A percentile compares a stretch with the other conserved stretches of the same genome.
Conservation (phyloP, 2,888 invertebrate genomes). For the Cheilosia urbana region DNA sequence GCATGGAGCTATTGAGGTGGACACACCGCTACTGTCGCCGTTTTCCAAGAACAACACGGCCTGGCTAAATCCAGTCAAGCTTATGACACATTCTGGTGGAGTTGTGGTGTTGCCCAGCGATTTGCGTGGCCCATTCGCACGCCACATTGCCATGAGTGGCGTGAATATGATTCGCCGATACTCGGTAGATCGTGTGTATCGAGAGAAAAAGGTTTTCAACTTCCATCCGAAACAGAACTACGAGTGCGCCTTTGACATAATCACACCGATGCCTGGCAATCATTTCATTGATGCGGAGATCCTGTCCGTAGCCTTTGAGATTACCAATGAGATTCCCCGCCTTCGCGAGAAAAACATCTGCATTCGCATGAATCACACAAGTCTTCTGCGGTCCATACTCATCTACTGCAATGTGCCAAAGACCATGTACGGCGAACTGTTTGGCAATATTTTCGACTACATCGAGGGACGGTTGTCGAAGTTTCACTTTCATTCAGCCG, state of each 20-base stretch:
- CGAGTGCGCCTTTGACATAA: constrained; percentile 97
- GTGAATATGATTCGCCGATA: constrained; percentile 92
- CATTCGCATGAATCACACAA: constrained; percentile 92
- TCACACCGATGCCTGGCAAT: constrained; percentile 90
- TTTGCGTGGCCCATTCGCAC: constrained; percentile 91
- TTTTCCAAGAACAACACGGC: constrained; percentile 84
- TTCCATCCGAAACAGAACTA: constrained; percentile 95
- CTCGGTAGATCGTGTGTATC: constrained; percentile 93
- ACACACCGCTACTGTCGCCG: constrained; percentile 92
- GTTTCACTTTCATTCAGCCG: constrained; percentile 89
- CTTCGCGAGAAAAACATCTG: constrained; percentile 87
- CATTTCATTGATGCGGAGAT: constrained; percentile 94
- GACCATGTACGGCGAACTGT: constrained; percentile 85
- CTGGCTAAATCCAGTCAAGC: constrained; percentile 85
- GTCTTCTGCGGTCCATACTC: constrained; percentile 90
- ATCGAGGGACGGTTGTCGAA: constrained; percentile 87
- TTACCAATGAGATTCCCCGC: constrained; percentile 88
- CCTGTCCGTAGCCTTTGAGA: constrained; percentile 90
- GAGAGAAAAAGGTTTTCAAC: constrained; percentile 91
- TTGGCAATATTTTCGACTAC: constrained; percentile 81
- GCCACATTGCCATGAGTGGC: constrained; percentile 92
- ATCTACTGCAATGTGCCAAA: constrained; percentile 91
- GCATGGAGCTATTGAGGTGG: constrained; percentile 91
- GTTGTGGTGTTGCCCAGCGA: constrained; percentile 94
- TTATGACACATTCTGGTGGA: constrained; percentile 95